Conservation (phyloP, 1,140 invertebrate genomes). For the Hypsibius dujardini region DNA sequence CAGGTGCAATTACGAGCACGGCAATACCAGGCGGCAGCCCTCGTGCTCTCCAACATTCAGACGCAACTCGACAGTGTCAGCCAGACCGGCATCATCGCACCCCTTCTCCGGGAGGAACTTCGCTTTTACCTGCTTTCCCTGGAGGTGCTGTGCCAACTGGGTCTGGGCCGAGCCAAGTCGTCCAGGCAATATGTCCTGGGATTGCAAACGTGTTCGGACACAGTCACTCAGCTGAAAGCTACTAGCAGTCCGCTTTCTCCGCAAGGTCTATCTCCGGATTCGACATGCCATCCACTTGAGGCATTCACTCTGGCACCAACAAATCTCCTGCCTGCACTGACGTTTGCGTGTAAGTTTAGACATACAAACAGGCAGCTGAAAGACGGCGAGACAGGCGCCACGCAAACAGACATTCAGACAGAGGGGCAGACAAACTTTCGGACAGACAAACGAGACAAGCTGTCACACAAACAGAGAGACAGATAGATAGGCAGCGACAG, state of each 20-base stretch:
- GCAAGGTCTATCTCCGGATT: too few relatives aligned
- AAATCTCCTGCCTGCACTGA: neutral
- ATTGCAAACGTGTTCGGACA: neutral
- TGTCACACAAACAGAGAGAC: too few relatives aligned
- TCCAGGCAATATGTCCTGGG: neutral
- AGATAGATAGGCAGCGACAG: too few relatives aligned
- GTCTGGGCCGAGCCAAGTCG: neutral
- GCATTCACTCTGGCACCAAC: neutral
- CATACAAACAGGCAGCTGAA: too few relatives aligned
- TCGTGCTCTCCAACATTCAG: neutral
- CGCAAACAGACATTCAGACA: too few relatives aligned
- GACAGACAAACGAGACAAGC: too few relatives aligned
- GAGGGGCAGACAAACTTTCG: too few relatives aligned
- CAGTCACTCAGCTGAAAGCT: neutral
- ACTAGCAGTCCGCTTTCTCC: neutral
- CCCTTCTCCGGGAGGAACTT: neutral
- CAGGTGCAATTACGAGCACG: too few relatives aligned
- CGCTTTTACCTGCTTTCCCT: constrained; percentile 7
- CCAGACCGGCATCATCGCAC: neutral
- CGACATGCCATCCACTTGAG: neutral
- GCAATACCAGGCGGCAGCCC: neutral
- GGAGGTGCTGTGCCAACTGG: neutral
- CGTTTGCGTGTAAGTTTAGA: neutral
- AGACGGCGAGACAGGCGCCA: too few relatives aligned
- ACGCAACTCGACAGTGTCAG: neutral